phyloP scores from a whole-genome alignment of 2,113 vertebrate genomes.

The Mohoua ochrocephala region DNA sequence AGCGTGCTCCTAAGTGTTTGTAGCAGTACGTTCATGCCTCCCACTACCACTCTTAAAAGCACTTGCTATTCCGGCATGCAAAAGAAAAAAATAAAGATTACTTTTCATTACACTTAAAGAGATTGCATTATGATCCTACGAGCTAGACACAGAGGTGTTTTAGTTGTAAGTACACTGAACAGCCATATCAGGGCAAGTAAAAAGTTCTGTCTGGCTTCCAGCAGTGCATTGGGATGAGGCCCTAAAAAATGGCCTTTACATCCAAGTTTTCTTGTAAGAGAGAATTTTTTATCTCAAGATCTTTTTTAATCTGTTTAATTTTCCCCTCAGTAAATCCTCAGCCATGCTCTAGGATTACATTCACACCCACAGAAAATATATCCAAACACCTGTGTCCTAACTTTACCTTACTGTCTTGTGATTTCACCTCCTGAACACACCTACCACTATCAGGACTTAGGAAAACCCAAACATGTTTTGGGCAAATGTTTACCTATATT shows the following conservation, averaged over 20 bases:
- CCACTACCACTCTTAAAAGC: not conserved
- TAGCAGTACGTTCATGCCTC: not conserved
- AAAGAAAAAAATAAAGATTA: not conserved
- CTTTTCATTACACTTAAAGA: not conserved
- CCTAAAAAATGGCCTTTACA: not conserved
- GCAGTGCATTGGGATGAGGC: not conserved
- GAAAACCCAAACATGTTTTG: not conserved
- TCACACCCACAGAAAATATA: not conserved
- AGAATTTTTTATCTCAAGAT: not conserved
- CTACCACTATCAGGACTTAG: not conserved
- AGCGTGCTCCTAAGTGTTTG: not conserved
- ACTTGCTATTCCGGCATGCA: not conserved
- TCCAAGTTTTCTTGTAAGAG: not conserved
- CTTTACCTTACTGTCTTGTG: not conserved
- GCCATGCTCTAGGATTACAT: not conserved
- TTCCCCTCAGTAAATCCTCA: not conserved
- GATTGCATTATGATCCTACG: not conserved
- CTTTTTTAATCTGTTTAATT: not conserved
- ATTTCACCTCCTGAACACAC: not conserved
- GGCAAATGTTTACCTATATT: not conserved
- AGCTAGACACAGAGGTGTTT: not conserved
- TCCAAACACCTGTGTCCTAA: not conserved
- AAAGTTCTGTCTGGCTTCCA: not conserved
- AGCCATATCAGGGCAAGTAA: not conserved
- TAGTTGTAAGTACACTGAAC: not conserved